Evolutionary conservation across 2,113 vertebrate species (phyloP), one percentile per base, ranked within the genome.

Genomic region (Hydropotes inermis): DNA sequence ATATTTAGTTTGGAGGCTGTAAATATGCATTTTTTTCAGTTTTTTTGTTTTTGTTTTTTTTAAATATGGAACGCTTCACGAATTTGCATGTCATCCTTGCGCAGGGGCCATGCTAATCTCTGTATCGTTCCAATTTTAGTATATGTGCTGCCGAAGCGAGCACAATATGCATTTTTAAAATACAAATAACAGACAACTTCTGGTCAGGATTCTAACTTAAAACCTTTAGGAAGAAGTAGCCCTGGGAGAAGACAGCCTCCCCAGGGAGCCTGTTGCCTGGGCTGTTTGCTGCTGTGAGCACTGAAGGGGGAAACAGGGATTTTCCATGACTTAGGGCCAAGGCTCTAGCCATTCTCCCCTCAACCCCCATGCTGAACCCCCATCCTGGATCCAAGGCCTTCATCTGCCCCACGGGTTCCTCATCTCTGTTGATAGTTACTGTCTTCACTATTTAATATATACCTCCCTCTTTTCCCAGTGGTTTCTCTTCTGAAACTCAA

Each of bases 341-440:
- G 39, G 12, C 25, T 52, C 45, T 55, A 78, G 36, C 39, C 19
- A 5, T 4, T 43, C 60, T 39, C 16, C 2, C 45, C 11, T 47
- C 27, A 1, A 0, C 43, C 33, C 50, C 2, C 6, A 4, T 45
- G 17, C 28, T 14, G 15, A 10, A 30, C 54, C 6, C 5, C 39
- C 25, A 3, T 90, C 14, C 50, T 60, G 33, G 12, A 17, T 60
- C 54, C 1, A 19, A 70, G 16, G 14, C 55, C 57, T 87, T 58
- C 33, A 13, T 21, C 27, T 76, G 28, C 55, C 28, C n/a, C 28
- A 3, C 27, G 33, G 9, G 1, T 33, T 23, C 57, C 84, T n/a
- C 50, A 15, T 30, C 28, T 74, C 64, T 60, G 60, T 25, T 78
- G 28, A 33, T 79, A 74, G 4, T n/a, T 52, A 36, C 10, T 64